phyloP scores from a whole-genome alignment of 2,888 invertebrate species.

The Xylophagus ater region DNA sequence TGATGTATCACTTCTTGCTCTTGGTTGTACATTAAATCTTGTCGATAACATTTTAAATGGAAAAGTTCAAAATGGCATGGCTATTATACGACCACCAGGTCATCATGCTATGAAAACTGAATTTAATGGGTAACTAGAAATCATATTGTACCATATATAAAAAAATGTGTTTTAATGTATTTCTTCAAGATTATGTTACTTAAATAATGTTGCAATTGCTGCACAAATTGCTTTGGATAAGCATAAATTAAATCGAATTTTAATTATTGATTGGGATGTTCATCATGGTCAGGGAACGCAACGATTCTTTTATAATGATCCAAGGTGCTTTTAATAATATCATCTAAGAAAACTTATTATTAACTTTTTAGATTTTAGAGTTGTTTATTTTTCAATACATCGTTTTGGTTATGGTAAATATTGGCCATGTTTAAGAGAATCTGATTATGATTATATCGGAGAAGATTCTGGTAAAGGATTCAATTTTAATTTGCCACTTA shows the following conservation, averaged over 20 bases:
- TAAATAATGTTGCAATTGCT: slow-evolving; percentile 87
- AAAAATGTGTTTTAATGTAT: too few species aligned
- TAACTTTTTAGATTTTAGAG: too few species aligned
- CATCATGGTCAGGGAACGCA: slow-evolving; percentile 94
- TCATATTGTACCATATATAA: too few species aligned
- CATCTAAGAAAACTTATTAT: not conserved
- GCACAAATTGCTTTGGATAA: slow-evolving; percentile 63
- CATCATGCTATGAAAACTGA: slow-evolving; percentile 84
- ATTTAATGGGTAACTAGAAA: slow-evolving; percentile 42
- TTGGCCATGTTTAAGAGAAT: slow-evolving; percentile 92
- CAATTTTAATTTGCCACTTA: slow-evolving; percentile 89
- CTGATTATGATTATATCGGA: slow-evolving; percentile 78
- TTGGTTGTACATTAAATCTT: slow-evolving; percentile 68
- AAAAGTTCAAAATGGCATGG: slow-evolving; percentile 69
- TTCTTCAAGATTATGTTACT: slow-evolving; percentile 78
- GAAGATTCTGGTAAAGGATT: slow-evolving; percentile 62
- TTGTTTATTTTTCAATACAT: slow-evolving; percentile 93
- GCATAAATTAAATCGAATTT: slow-evolving; percentile 46
- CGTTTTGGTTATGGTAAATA: slow-evolving; percentile 87
- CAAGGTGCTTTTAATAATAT: slow-evolving; percentile 31
- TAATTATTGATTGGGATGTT: slow-evolving; percentile 93
- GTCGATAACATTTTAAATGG: slow-evolving; percentile 58
- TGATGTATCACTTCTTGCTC: slow-evolving; percentile 61
- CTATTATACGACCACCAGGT: slow-evolving; percentile 78
- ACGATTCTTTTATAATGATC: slow-evolving; percentile 76